A percentile compares a stretch with the other conserved stretches of the same genome.
Evolutionary conservation across 1,140 invertebrate genomes (phyloP).

Genomic region (Luehdorfia chinensis): DNA sequence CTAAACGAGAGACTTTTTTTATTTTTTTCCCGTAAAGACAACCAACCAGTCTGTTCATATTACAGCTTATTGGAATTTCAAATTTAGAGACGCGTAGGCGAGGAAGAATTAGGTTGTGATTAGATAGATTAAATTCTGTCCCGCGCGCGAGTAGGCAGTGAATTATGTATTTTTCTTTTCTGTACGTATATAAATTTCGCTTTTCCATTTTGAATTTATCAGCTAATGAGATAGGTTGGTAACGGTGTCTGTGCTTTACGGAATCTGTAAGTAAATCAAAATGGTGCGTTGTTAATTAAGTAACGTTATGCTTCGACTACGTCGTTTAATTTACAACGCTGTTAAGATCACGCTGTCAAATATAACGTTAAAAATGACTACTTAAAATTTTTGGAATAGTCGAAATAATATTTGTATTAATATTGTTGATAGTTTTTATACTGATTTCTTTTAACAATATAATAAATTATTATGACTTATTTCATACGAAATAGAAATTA

Average conservation of each 20-base stretch:
- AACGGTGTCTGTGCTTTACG: slow-evolving; percentile 31
- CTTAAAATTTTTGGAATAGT: no score
- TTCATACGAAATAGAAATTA: no score
- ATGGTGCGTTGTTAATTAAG: slow-evolving; percentile 46
- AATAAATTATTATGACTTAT: no score
- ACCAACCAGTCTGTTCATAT: slow-evolving; percentile 45
- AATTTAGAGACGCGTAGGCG: slow-evolving; percentile 68
- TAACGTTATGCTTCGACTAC: slow-evolving; percentile 33
- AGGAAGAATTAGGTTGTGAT: slow-evolving; percentile 55
- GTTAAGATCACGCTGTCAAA: slow-evolving; percentile 25
- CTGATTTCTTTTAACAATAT: no score
- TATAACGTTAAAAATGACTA: slow-evolving; percentile 14
- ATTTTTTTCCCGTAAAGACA: slow-evolving; percentile 28
- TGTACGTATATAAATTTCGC: slow-evolving; percentile 47
- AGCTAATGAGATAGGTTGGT: slow-evolving; percentile 44
- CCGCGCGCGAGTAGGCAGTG: slow-evolving; percentile 45
- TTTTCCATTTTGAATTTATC: slow-evolving; percentile 41
- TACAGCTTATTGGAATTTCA: slow-evolving; percentile 57
- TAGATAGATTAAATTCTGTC: slow-evolving; percentile 65
- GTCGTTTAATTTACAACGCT: slow-evolving; percentile 31
- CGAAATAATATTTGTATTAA: no score
- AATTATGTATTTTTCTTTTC: slow-evolving; percentile 52
- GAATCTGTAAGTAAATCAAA: slow-evolving; percentile 44
- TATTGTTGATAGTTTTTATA: no score
- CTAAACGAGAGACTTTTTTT: slow-evolving; percentile 32